A percentile compares a stretch with the other conserved stretches of the same genome.
Conservation (phyloP, 2,888 invertebrate genomes). For the Nesidiocoris tenuis region DNA sequence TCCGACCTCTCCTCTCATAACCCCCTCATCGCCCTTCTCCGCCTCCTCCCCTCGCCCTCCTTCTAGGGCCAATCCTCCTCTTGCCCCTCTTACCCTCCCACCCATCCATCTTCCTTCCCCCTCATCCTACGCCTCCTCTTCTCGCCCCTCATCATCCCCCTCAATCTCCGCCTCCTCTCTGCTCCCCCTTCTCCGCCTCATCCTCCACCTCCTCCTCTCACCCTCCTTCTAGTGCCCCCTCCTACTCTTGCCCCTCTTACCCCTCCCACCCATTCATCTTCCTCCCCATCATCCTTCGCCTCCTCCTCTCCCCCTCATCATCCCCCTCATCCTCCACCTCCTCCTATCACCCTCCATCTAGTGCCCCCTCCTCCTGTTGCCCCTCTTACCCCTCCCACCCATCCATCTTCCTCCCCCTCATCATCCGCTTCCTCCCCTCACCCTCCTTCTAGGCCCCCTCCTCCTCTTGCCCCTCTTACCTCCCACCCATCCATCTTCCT, state of each 20-base stretch:
- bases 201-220: too few relatives aligned
- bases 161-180: too few relatives aligned
- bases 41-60: not conserved
- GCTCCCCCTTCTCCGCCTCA: too few relatives aligned
- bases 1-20: not conserved
- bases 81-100: too few relatives aligned
- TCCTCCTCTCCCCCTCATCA: too few relatives aligned
- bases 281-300: too few relatives aligned
- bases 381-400: not conserved
- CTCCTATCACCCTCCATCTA: not conserved
- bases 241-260: too few relatives aligned
- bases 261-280: too few relatives aligned
- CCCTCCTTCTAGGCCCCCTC: not conserved
- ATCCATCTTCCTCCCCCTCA: not conserved
- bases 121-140: too few relatives aligned
- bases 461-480: not conserved
- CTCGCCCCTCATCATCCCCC: too few relatives aligned
- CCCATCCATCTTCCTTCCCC: too few relatives aligned
- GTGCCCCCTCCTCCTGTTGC: not conserved
- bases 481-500: not conserved
- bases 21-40: not conserved
- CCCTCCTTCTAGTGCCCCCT: too few relatives aligned
- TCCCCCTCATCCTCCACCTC: not conserved
- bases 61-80: not conserved
- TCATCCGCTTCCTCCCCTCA: not conserved